Evolutionary conservation across 35 echinoderm and acorn worm species (phyloP).

Genomic region (Acanthaster planci): DNA sequence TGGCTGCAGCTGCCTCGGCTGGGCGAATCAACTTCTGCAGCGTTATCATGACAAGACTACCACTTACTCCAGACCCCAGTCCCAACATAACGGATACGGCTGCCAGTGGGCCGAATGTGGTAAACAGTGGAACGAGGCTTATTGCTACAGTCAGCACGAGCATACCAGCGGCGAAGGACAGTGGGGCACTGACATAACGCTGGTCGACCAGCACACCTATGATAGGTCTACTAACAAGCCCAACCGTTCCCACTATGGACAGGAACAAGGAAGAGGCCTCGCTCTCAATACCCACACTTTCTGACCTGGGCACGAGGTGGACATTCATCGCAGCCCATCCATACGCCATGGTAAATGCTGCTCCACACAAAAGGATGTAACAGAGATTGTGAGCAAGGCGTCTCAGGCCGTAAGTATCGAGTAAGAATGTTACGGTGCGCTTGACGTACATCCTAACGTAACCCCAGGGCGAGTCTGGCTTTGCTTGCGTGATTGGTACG

Average conservation of each 20-base stretch:
- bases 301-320: constrained; percentile 11
- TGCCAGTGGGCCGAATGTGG: constrained; percentile 6
- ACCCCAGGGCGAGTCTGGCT: too few relatives aligned
- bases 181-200: neutral
- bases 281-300: neutral
- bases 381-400: neutral
- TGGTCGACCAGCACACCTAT: constrained; percentile 4
- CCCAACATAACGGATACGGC: neutral
- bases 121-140: neutral
- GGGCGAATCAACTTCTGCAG: neutral
- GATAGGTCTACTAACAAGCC: neutral
- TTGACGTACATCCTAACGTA: too few relatives aligned
- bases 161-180: neutral
- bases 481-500: too few relatives aligned
- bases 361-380: neutral
- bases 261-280: constrained; percentile 10
- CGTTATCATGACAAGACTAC: neutral
- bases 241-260: constrained; percentile 1
- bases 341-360: neutral
- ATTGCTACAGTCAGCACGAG: neutral
- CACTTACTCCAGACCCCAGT: neutral
- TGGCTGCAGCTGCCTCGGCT: neutral
- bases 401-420: neutral
- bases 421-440: too few relatives aligned
- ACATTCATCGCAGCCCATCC: neutral